phyloP scores from a whole-genome alignment of 2,113 vertebrate genomes.

The Leucoraja erinaceus region DNA sequence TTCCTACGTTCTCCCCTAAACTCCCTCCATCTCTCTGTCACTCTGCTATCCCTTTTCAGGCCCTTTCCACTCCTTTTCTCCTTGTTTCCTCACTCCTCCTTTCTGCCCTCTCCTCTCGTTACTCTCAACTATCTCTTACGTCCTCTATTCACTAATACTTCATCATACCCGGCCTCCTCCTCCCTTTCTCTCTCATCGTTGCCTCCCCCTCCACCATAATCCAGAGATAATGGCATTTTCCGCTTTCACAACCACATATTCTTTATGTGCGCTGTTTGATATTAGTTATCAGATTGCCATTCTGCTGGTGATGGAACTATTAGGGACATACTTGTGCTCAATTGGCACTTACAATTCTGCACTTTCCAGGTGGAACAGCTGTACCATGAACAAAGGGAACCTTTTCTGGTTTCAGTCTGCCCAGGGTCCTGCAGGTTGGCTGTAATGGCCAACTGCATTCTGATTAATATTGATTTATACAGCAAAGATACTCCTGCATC shows the following conservation, averaged over 20 bases:
- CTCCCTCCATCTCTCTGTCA: neutral
- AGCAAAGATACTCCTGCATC: neutral
- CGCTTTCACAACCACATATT: neutral
- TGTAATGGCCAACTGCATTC: neutral
- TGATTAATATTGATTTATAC: conserved; percentile 22
- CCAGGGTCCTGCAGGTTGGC: neutral
- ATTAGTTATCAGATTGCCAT: neutral
- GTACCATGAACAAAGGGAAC: neutral
- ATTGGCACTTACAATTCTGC: neutral
- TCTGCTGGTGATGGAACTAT: neutral
- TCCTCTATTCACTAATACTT: too few species aligned
- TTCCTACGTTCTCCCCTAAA: neutral
- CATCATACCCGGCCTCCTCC: too few species aligned
- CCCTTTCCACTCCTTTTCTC: neutral
- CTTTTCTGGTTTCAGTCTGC: neutral
- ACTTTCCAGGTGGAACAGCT: neutral
- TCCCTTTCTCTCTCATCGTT: too few species aligned
- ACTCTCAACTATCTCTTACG: too few species aligned
- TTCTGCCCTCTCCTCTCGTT: neutral
- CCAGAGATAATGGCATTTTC: too few species aligned
- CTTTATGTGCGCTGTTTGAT: neutral
- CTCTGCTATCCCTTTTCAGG: too few species aligned
- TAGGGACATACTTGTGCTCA: neutral
- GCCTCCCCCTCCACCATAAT: neutral
- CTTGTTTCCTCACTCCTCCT: neutral